These are phyloP conservation scores for Seriola quinqueradiata DNA, from an alignment of 2,113 vertebrate species.

Conservation along the genomic window DNA sequence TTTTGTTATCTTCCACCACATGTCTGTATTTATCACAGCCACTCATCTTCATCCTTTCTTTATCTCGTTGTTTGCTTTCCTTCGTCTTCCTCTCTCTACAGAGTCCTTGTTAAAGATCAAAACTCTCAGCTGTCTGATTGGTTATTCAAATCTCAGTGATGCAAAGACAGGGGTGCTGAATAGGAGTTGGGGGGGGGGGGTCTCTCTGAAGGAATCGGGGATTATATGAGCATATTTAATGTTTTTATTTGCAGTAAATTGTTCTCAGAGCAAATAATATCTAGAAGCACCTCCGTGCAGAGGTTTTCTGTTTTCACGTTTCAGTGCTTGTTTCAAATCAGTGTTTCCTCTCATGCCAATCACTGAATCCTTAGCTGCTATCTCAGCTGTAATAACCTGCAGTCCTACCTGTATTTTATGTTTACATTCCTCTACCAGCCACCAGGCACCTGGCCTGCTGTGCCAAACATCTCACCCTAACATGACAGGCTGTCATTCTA, in stretches of 20 bases:
- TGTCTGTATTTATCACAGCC: conserved; percentile 25
- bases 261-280: background rate
- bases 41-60: conserved; percentile 35
- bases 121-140: conserved; percentile 53
- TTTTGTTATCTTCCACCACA: conserved; percentile 20
- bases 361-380: background rate
- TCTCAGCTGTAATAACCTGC: conserved; percentile 17
- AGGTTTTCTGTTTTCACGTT: conserved; percentile 7
- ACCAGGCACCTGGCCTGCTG: conserved; percentile 21
- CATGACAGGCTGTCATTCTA: conserved; percentile 72
- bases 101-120: conserved; percentile 39
- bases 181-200: background rate
- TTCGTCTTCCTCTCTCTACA: conserved; percentile 2
- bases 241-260: conserved; percentile 6
- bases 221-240: conserved; percentile 2
- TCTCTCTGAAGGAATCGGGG: background rate
- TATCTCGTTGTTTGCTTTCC: conserved; percentile 19
- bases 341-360: conserved; percentile 27
- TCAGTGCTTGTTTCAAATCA: conserved; percentile 9
- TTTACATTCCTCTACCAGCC: conserved; percentile 33
- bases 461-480: conserved; percentile 56
- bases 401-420: conserved; percentile 37
- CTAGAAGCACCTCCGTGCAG: background rate
- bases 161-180: conserved; percentile 5
- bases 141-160: conserved; percentile 20